Percentiles rank a stretch among this genome's conserved stretches.
These are phyloP conservation scores for Tragulus kanchil DNA, from an alignment of 2,113 vertebrate species.

Conservation along the genomic window DNA sequence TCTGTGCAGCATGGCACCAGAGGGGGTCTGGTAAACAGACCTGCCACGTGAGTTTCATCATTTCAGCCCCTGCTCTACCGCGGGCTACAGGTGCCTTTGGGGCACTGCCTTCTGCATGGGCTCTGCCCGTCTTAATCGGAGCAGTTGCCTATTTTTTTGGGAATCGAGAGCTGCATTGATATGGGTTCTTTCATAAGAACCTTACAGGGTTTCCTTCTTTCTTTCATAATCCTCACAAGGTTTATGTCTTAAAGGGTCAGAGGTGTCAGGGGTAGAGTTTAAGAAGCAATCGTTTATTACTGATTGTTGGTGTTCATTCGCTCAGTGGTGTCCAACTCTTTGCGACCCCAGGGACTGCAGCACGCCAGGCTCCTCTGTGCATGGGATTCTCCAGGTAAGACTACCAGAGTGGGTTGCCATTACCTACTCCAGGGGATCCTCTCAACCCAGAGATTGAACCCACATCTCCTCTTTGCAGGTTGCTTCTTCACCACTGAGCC, in stretches of 20 bases:
- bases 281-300: background rate
- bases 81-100: background rate
- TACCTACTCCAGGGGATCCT: background rate
- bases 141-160: background rate
- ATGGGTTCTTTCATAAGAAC: background rate
- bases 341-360: background rate
- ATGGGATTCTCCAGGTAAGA: background rate
- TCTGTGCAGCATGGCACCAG: rapidly evolving
- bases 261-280: background rate
- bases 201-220: too few species aligned
- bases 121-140: background rate
- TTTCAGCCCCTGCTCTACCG: background rate
- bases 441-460: background rate
- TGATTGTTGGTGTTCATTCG: background rate
- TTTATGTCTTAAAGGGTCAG: background rate
- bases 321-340: background rate
- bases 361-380: background rate
- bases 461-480: rapidly evolving
- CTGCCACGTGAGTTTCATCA: background rate
- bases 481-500: background rate
- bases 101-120: background rate
- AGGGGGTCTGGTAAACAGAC: too few species aligned
- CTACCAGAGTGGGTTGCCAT: background rate
- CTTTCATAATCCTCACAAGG: background rate
- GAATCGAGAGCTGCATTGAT: background rate